Evolutionary conservation across 1,140 invertebrate genomes (phyloP).

Genomic region (Coenobita brevimanus): DNA sequence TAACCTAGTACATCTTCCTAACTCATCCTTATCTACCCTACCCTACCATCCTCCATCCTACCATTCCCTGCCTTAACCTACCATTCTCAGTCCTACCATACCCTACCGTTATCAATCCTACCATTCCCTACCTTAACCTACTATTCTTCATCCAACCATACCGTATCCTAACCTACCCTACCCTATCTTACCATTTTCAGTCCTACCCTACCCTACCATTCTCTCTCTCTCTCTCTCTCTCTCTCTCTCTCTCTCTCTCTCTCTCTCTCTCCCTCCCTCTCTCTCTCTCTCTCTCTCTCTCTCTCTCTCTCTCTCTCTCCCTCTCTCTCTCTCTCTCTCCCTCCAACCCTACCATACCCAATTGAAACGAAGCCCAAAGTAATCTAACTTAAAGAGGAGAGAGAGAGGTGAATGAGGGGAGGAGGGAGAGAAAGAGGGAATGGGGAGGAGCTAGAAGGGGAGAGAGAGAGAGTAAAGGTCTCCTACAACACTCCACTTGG

Average conservation of each 20-base stretch:
- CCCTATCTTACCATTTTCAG: too few relatives aligned
- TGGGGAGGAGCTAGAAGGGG: background rate
- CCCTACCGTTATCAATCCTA: too few relatives aligned
- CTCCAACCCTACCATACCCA: background rate
- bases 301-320: background rate
- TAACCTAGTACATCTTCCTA: too few relatives aligned
- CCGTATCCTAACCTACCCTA: too few relatives aligned
- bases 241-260: background rate
- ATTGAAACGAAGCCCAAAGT: background rate
- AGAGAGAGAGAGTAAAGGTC: conserved; percentile 2
- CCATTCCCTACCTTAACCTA: too few relatives aligned
- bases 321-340: background rate
- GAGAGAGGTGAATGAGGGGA: background rate
- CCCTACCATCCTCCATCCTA: too few relatives aligned
- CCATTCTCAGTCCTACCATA: too few relatives aligned
- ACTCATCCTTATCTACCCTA: too few relatives aligned
- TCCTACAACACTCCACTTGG: background rate
- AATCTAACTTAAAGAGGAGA: background rate
- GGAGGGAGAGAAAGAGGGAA: background rate
- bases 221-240: background rate
- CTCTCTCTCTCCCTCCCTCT: background rate
- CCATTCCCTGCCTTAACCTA: too few relatives aligned
- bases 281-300: background rate
- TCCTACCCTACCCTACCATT: too few relatives aligned
- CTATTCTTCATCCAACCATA: too few relatives aligned